Evolutionary conservation across 2,113 vertebrate species (phyloP).

Genomic region (Elachura formosa): DNA sequence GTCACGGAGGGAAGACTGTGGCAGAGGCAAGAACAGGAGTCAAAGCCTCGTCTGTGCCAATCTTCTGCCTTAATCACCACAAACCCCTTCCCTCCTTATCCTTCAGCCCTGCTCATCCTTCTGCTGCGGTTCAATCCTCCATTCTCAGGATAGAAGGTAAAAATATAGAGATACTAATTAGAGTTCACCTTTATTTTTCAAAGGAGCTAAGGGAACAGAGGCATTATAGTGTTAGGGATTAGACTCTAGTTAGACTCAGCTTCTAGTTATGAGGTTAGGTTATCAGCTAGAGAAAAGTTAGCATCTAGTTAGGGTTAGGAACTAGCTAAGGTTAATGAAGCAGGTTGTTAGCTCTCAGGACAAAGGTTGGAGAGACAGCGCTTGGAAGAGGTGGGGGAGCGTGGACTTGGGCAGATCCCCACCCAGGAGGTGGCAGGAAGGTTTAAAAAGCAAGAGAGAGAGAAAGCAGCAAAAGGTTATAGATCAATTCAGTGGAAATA

Average conservation of each 20-base stretch:
- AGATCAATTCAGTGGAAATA: conserved; percentile 40
- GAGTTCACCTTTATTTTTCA: neutral
- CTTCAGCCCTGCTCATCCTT: neutral
- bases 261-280: conserved; percentile 68
- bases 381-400: neutral
- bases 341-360: conserved; percentile 69
- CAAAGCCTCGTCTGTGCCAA: neutral
- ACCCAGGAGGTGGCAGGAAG: neutral
- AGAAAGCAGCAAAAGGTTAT: conserved; percentile 45
- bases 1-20: neutral
- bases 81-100: neutral
- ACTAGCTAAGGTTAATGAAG: conserved; percentile 77
- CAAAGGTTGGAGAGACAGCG: conserved; percentile 6
- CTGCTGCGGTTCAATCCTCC: conserved; percentile 2
- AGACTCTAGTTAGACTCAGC: conserved; percentile 69
- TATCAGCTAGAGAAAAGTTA: conserved; percentile 66
- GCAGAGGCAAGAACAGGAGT: neutral
- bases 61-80: neutral
- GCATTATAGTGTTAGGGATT: conserved; percentile 57
- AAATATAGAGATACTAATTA: neutral
- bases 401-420: conserved; percentile 5
- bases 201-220: conserved; percentile 22
- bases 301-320: conserved; percentile 69
- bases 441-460: conserved; percentile 26
- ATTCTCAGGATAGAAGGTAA: conserved; percentile 67